Base-by-base conservation (phyloP, 92 coral and sea anemone species). In the Ricordea florida region DNA sequence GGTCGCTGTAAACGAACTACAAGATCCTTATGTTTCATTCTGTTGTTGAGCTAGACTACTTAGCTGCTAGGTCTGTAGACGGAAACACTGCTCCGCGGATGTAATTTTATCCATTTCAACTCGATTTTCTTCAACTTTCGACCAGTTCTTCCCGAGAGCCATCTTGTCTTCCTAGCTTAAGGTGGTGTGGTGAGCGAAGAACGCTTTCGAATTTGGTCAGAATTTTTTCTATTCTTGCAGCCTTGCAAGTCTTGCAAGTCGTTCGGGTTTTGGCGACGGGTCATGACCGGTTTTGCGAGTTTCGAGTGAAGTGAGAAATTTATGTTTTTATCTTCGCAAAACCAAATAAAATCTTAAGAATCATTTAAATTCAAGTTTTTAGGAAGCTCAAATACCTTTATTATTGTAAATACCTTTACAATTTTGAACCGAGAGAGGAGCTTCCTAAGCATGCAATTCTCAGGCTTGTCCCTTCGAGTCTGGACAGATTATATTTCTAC, bases 211-310 rank as follows among this genome's bases (percentile, higher is more conserved):
- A 52, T 70, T 70, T 70, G 77, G 56, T 70, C 66, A 21, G 42
- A 55, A 40, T 36, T 70, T 70, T 70, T n/a, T n/a, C n/a, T n/a
- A n/a, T n/a, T 36, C 52, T 20, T 15, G 77, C 66, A 55, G 34
- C 50, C 66, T 8, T 53, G 66, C 77, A 73, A 73, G 80, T 44
- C n/a, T n/a, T n/a, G n/a, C 44, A 73, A 73, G 80, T 44, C n/a
- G 69, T 23, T 58, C 80, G 71, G 42, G 80, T 73, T 73, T 73
- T 6, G 43, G 34, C 16, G 51, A 43, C 80, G 74, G 59, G 62
- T 34, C 72, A 72, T 63, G 76, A 87, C 92, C 92, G 87, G 92
- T 87, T 82, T 82, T 74, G 88, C 92, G 69, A 87, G 92, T 87
- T 87, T 82, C 35, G 22, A 72, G 13, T n/a, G 0, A 37, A 36